Conservation (phyloP, 2,113 vertebrate species). For the Gnathonemus longibarbis region DNA sequence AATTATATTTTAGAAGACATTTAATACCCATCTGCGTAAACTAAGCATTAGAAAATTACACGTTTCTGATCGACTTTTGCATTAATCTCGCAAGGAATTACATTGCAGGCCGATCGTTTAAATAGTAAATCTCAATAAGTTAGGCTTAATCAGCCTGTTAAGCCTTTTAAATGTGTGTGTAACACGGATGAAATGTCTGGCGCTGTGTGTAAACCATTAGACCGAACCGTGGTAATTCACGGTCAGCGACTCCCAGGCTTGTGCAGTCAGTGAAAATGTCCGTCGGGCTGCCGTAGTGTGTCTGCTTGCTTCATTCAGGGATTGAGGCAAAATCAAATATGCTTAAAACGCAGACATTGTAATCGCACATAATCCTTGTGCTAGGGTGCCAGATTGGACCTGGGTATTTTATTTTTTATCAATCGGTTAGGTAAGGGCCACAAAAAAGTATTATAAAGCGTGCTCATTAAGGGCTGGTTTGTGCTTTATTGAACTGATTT, state of each 20-base stretch:
- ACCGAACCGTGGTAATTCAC: not conserved
- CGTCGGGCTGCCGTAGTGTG: not conserved
- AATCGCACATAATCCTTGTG: not conserved
- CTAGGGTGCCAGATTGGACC: not conserved
- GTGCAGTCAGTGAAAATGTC: not conserved
- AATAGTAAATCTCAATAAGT: not conserved
- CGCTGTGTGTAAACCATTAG: not conserved
- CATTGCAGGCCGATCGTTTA: not conserved
- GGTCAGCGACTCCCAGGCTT: not conserved
- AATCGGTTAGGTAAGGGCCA: not conserved
- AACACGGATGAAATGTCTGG: not conserved
- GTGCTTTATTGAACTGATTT: not conserved
- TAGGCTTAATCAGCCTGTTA: not conserved
- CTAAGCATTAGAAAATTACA: not conserved
- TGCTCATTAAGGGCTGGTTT: not conserved
- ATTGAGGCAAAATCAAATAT: not conserved
- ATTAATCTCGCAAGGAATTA: not conserved
- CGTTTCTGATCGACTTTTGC: not conserved
- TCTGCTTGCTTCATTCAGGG: not conserved
- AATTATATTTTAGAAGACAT: not conserved
- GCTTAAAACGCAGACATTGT: not conserved
- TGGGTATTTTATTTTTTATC: not conserved
- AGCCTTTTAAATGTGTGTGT: not conserved
- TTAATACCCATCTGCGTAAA: not conserved
- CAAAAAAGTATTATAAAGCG: not conserved